Evolutionary conservation across 2,888 invertebrate genomes (phyloP), one percentile per base, ranked within the genome.

Genomic region (Hololepta plana): DNA sequence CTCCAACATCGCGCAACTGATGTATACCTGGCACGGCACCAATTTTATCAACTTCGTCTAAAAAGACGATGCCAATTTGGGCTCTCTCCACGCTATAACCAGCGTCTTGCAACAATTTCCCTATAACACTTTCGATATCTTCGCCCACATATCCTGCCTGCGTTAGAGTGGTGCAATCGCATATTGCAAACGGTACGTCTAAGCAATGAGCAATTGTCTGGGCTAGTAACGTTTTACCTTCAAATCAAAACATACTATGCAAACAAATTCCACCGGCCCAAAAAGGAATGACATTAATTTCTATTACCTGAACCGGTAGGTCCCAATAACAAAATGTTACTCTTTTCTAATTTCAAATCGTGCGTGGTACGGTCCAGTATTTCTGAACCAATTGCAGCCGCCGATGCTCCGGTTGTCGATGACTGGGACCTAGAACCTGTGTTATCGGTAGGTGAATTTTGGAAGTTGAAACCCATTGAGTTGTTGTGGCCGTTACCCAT

Each of bases 111-210:
- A 87, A 58, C 28, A 96, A 60, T 51, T 96, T 96, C 14, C 87
- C 90, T 46, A 98, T 90, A 27, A 96, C 95, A 47, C 90, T 90
- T 58, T 98, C 96, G 45, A 98, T 95, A 53, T 98, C 98, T 57
- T 98, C 96, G n/a, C 98, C 98, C 4, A 98, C 96, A 53, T 96
- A 96, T 17, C 96, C 90, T 12, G 90, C 91, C 59, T 91, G 90
- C 7, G 91, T 91, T 17, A 91, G 60, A 7, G 90, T 90, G 12
- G 91, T 91, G 57, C 96, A 96, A 62, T 98, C 96, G 59, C 95
- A 95, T 48, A 95, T 95, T 15, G 95, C 95, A 61, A 96, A 96
- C 29, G 98, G 98, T 35, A 99, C 96, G 58, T 99, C 95, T 41
- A 98, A 62, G 53, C 95, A 95, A 45, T 82, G 80, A 23, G 98